Conservation (phyloP, 2,113 vertebrate species). For the Fulmarus glacialis region DNA sequence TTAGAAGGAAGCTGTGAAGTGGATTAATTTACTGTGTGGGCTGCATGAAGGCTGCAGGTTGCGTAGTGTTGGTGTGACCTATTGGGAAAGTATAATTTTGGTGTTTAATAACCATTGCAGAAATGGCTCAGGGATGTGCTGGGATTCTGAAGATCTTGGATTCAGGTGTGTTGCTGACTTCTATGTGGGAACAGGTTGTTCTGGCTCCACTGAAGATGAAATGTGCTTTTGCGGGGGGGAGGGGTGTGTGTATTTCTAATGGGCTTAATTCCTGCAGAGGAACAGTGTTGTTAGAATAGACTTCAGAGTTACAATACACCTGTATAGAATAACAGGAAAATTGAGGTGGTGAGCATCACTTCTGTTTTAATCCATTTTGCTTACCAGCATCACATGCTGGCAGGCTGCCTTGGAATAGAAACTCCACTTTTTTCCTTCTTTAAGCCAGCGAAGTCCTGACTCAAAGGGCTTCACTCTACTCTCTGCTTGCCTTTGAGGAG, state of each 20-base stretch:
- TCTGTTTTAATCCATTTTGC: neutral
- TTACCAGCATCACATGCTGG: neutral
- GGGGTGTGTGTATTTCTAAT: neutral
- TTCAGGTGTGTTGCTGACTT: neutral
- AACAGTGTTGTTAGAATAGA: neutral
- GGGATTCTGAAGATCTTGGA: neutral
- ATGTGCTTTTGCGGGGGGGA: neutral
- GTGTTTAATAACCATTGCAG: neutral
- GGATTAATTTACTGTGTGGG: neutral
- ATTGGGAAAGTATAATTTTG: neutral
- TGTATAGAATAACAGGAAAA: neutral
- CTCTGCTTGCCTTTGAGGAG: neutral
- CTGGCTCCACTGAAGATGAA: neutral
- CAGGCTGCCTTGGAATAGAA: neutral
- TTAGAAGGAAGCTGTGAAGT: neutral
- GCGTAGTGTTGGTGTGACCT: neutral
- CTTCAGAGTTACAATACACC: neutral
- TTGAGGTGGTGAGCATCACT: neutral
- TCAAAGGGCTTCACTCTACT: neutral
- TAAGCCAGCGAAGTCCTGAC: neutral
- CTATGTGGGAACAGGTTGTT: neutral
- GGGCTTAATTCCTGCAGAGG: neutral
- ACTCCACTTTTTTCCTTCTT: neutral
- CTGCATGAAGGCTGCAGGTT: neutral
- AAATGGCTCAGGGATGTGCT: neutral